Base-by-base conservation (phyloP, 2,888 invertebrate genomes). In the Eudemis profundana region DNA sequence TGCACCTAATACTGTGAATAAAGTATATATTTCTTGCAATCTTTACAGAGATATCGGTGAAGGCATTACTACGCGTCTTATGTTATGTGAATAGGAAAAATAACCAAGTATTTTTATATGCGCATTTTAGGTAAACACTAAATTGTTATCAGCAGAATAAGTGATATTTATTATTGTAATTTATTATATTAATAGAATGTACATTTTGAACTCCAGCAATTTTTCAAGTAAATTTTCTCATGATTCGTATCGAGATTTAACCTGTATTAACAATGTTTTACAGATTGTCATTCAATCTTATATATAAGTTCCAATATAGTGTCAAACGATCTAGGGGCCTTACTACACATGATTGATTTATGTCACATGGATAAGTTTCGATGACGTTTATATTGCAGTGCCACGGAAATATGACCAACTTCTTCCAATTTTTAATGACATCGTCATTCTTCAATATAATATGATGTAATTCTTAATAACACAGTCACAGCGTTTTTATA, bases 1-100 rank as follows among this genome's bases (percentile, higher is more conserved):
- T 66, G 61, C 65, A 66, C 65, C 53, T 44, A 50, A 19, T 66
- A 61, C 40, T 61, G 60, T 53, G 53, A 54, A 54, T 46, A 51
- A 36, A 46, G 1, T 17, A 21, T 50, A 19, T 50, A 19, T 21
- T 44, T 61, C 33, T 44, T 21, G 15, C 21, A 27, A 49, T 47
- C 5, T 47, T 49, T 21, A n/a, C 38, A 53, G 12, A 12, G n/a
- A 42, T 38, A 42, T 44, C 19, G 42, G 42, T 44, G 38, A 36
- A 36, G 51, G 19, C 4, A 53, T 36, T 17, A n/a, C 46, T 46
- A 46, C 46, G 12, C n/a, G n/a, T n/a, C n/a, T n/a, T n/a, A n/a
- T 19, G 17, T 21, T 54, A 27, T 54, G 15, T 27, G 23, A 40
- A 40, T 40, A 14, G 14, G 44, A 38, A 38, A 21, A 19, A 40